Conservation (phyloP, 2,888 invertebrate species). For the Latrodectus hesperus region DNA sequence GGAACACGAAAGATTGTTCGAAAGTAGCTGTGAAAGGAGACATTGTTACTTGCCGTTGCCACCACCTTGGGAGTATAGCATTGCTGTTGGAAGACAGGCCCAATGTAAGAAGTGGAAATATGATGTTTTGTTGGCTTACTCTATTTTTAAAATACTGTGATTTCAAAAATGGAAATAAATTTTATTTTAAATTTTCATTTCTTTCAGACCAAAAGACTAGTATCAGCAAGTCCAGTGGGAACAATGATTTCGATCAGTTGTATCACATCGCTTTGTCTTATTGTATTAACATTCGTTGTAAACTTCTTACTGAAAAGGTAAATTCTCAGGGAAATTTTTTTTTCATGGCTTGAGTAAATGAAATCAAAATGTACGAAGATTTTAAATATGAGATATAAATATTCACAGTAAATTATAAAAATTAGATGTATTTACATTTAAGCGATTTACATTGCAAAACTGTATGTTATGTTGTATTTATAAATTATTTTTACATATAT, state of each 20-base stretch:
- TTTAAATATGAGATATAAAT: too few relatives aligned
- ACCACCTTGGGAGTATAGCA: constrained; percentile 58
- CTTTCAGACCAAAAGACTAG: constrained; percentile 10
- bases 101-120: constrained; percentile 10
- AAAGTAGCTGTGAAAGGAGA: constrained; percentile 45
- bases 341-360: too few relatives aligned
- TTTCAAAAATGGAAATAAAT: too few relatives aligned
- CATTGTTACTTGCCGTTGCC: constrained; percentile 60
- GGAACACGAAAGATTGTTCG: constrained; percentile 56
- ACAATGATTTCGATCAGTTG: constrained; percentile 52
- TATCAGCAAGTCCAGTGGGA: constrained; percentile 33
- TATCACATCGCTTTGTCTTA: constrained; percentile 36
- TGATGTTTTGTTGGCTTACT: too few relatives aligned
- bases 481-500: background rate
- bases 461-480: background rate
- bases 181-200: background rate
- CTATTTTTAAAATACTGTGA: too few relatives aligned
- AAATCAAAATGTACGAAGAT: too few relatives aligned
- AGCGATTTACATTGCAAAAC: too few relatives aligned
- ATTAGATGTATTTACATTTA: too few relatives aligned
- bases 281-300: constrained; percentile 35
- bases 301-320: constrained; percentile 51
- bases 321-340: background rate
- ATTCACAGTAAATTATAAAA: too few relatives aligned
- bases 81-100: constrained; percentile 43